Percentiles rank a stretch among this genome's conserved stretches.
phyloP scores from a whole-genome alignment of 2,797 vertebrate species.

The Mallotus villosus region DNA sequence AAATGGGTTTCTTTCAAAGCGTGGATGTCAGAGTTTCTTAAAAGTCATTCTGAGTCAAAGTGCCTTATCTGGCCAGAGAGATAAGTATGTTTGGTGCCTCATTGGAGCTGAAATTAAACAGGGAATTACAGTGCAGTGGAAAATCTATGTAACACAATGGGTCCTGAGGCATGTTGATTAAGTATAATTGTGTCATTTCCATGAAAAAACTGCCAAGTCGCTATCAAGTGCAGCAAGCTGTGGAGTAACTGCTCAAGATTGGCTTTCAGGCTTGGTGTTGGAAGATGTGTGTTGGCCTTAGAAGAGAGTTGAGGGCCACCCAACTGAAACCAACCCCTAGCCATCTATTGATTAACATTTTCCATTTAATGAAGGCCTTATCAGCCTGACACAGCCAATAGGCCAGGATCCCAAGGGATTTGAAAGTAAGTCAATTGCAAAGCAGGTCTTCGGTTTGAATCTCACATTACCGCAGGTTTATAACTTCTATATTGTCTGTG shows the following conservation, averaged over 20 bases:
- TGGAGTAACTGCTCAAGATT: conserved; percentile 21
- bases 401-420: conserved; percentile 5
- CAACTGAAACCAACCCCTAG: not conserved
- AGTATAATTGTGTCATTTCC: conserved; percentile 47
- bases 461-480: not conserved
- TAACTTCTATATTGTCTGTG: not conserved
- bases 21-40: conserved; percentile 10
- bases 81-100: conserved; percentile 37
- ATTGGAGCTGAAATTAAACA: conserved; percentile 43
- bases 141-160: conserved; percentile 42
- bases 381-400: conserved; percentile 7
- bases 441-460: not conserved
- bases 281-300: not conserved
- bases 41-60: conserved; percentile 34
- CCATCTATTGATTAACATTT: not conserved
- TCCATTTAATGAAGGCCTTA: conserved; percentile 4
- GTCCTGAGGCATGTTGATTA: conserved; percentile 30
- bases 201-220: conserved; percentile 30
- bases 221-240: conserved; percentile 22
- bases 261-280: conserved; percentile 15
- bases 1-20: not conserved
- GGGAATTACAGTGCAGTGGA: conserved; percentile 41
- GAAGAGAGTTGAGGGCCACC: not conserved
- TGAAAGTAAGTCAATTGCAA: conserved; percentile 13
- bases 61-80: conserved; percentile 43